Evolutionary conservation across 2,888 invertebrate species (phyloP).

Genomic region (Morpho helenor): DNA sequence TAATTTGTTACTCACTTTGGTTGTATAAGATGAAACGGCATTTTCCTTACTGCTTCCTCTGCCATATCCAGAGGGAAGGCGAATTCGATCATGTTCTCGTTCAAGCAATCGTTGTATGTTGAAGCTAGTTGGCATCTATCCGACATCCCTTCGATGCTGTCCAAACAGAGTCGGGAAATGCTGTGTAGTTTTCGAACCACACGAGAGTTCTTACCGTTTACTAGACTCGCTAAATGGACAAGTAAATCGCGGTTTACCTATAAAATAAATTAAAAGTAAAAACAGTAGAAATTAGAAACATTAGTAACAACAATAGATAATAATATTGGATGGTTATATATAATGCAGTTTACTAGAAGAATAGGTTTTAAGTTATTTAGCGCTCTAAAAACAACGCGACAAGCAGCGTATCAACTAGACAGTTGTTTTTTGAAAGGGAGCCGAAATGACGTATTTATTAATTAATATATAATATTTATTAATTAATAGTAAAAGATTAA

Average conservation of each 20-base stretch:
- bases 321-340: no score
- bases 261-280: neutral
- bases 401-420: no score
- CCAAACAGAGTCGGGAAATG: slow-evolving; percentile 62
- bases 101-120: slow-evolving; percentile 68
- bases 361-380: no score
- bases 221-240: slow-evolving; percentile 60
- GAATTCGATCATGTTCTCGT: slow-evolving; percentile 70
- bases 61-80: slow-evolving; percentile 68
- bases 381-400: no score
- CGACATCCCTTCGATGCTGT: slow-evolving; percentile 66
- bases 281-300: no score
- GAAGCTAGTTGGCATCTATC: slow-evolving; percentile 67
- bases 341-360: no score
- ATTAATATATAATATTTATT: no score
- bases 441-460: no score
- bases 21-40: slow-evolving; percentile 70
- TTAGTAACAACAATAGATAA: no score
- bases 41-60: slow-evolving; percentile 66
- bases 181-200: slow-evolving; percentile 65
- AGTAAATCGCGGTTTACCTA: slow-evolving; percentile 68
- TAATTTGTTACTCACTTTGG: slow-evolving; percentile 55
- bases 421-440: no score
- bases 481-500: no score
- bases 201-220: slow-evolving; percentile 66